Evolutionary conservation across 1,140 invertebrate genomes (phyloP).

Genomic region (Plectrocnemia conspersa): DNA sequence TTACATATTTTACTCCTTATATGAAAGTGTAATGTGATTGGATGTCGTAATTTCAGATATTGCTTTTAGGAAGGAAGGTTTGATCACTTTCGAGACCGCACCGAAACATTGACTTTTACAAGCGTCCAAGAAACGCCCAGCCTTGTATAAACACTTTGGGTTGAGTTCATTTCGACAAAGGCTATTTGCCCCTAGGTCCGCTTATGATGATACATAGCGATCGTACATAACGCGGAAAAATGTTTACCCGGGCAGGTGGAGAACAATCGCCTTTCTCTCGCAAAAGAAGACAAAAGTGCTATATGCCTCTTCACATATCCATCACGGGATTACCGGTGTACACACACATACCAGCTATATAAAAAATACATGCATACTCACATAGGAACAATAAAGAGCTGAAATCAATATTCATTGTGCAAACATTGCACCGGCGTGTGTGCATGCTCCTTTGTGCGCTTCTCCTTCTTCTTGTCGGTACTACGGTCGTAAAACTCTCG

Average conservation of each 20-base stretch:
- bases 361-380: constrained; percentile 4
- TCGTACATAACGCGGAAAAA: neutral
- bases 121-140: neutral
- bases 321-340: constrained; percentile 1
- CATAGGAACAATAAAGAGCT: neutral
- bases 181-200: neutral
- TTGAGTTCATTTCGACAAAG: neutral
- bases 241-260: constrained; percentile 4
- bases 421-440: constrained; percentile 2
- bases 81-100: too few relatives aligned
- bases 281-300: constrained; percentile 6
- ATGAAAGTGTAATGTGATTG: too few relatives aligned
- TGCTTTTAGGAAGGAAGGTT: too few relatives aligned
- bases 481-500: too few relatives aligned
- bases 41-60: too few relatives aligned
- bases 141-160: neutral
- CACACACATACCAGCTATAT: too few relatives aligned
- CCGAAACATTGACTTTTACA: too few relatives aligned
- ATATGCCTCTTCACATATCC: neutral
- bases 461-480: too few relatives aligned
- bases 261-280: constrained; percentile 2
- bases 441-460: too few relatives aligned
- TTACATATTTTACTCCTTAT: too few relatives aligned
- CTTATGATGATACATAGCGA: constrained; percentile 2
- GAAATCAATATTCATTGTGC: constrained; percentile 9